Percentiles rank a stretch among this genome's conserved stretches.
These are phyloP conservation scores for Heliopora coerulea DNA, from an alignment of 92 coral and sea anemone species.

Conservation along the genomic window DNA sequence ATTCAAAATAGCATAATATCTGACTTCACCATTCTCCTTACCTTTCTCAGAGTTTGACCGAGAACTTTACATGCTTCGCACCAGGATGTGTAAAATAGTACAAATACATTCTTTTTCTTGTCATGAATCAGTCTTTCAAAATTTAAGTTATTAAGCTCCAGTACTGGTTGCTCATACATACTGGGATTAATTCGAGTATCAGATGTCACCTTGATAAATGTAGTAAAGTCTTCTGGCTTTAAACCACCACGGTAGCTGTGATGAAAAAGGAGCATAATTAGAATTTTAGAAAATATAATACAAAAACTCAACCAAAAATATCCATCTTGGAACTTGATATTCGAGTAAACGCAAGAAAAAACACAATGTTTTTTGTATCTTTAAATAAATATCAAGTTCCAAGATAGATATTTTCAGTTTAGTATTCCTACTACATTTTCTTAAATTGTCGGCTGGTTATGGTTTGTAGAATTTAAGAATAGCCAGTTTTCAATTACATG, in stretches of 20 bases:
- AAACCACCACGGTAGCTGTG: conserved; percentile 73
- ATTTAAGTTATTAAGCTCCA: conserved; percentile 72
- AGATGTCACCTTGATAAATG: conserved; percentile 71
- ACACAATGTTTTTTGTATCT: too few species aligned
- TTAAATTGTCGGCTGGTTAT: too few species aligned
- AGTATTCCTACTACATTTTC: too few species aligned
- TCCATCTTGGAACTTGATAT: too few species aligned
- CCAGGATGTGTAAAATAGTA: conserved; percentile 79
- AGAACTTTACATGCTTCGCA: conserved; percentile 76
- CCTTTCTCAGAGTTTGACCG: conserved; percentile 52
- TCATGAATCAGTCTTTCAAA: conserved; percentile 90
- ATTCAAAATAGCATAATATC: too few species aligned
- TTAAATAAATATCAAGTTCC: too few species aligned
- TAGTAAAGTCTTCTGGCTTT: conserved; percentile 64
- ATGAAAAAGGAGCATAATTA: neutral
- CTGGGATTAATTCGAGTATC: conserved; percentile 53
- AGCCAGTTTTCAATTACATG: too few species aligned
- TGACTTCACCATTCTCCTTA: too few species aligned
- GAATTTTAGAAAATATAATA: neutral
- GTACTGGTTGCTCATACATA: conserved; percentile 74
- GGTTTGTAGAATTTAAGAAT: neutral
- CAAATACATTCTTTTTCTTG: conserved; percentile 69
- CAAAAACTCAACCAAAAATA: too few species aligned
- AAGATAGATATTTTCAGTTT: too few species aligned
- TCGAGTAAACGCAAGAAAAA: too few species aligned